Percentiles rank a stretch among this genome's conserved stretches.
Conservation (phyloP, 1,140 invertebrate genomes). For the Euura lappo region DNA sequence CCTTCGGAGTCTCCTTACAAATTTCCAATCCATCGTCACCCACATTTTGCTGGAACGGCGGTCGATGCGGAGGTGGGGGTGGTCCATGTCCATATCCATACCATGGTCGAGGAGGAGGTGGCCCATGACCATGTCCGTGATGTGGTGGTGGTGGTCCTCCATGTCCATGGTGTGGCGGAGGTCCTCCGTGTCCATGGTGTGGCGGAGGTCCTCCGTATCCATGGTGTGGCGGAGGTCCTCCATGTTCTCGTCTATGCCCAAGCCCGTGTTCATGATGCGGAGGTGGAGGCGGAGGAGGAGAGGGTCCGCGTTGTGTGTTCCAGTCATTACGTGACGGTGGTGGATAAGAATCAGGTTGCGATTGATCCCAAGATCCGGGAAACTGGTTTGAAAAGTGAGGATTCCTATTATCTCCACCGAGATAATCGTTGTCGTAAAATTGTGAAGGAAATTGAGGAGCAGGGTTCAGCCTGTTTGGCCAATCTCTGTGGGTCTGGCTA, state of each 20-base stretch:
- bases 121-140: neutral
- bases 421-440: neutral
- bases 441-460: neutral
- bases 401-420: neutral
- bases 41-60: too few relatives aligned
- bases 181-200: neutral
- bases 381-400: neutral
- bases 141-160: neutral
- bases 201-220: neutral
- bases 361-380: neutral
- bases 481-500: too few relatives aligned
- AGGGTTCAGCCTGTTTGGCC: neutral
- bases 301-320: neutral
- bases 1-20: too few relatives aligned
- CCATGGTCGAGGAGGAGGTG: too few relatives aligned
- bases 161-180: neutral
- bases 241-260: too few relatives aligned
- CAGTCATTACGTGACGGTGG: neutral
- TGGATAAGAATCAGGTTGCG: neutral
- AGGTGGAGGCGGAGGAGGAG: neutral
- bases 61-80: too few relatives aligned
- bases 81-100: too few relatives aligned
- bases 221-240: neutral
- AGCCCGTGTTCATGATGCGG: neutral
- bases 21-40: too few relatives aligned